These are phyloP conservation scores for Yponomeuta evonymella DNA, from an alignment of 2,888 invertebrate species.

Conservation along the genomic window DNA sequence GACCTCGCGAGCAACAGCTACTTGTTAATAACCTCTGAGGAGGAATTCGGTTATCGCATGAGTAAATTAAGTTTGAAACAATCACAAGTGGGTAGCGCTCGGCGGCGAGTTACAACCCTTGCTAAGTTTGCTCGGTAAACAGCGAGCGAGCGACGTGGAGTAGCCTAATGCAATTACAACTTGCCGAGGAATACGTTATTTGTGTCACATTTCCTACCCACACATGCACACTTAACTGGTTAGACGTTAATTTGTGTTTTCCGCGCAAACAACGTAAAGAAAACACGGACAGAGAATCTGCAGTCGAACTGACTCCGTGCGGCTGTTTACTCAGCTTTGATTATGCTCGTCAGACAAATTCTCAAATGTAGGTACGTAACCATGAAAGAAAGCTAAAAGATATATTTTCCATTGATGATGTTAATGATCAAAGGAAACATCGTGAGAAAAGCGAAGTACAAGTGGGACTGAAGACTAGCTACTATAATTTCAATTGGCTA, in stretches of 20 bases:
- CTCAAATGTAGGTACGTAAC: no score
- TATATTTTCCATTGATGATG: no score
- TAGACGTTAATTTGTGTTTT: not conserved
- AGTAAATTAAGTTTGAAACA: conserved; percentile 30
- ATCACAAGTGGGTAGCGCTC: conserved; percentile 32
- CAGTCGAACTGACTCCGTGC: not conserved
- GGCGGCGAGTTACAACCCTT: conserved; percentile 32
- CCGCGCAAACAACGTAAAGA: not conserved
- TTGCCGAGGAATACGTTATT: not conserved
- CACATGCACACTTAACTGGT: not conserved
- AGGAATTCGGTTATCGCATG: conserved; percentile 21
- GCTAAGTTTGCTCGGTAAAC: conserved; percentile 43
- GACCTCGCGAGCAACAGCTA: no score
- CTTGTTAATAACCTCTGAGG: conserved; percentile 18
- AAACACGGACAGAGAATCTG: not conserved
- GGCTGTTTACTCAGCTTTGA: not conserved
- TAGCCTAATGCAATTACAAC: conserved; percentile 22
- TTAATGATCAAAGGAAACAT: no score
- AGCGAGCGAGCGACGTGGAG: conserved; percentile 34
- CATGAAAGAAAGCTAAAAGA: no score
- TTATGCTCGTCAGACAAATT: not conserved
- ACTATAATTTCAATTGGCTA: no score
- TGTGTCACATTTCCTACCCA: conserved; percentile 6
- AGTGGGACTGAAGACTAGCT: no score
- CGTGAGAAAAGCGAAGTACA: no score